phyloP scores from a whole-genome alignment of 1,140 invertebrate genomes.

The Diploscapter pachys region DNA sequence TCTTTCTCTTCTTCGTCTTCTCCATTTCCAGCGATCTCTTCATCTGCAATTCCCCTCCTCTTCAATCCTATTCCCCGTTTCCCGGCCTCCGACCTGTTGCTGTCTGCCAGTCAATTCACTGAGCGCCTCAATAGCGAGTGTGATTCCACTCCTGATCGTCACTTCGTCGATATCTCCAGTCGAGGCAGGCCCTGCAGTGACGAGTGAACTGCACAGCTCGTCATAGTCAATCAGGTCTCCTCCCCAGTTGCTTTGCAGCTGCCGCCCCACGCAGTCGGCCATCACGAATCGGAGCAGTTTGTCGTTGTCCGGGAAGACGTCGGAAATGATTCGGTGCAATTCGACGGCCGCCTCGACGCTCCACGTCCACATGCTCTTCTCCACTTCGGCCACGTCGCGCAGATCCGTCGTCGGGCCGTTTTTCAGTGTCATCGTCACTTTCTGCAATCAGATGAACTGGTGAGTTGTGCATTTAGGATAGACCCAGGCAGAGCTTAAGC shows the following conservation, averaged over 20 bases:
- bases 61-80: constrained; percentile 31
- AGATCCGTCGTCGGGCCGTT: background rate
- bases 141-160: too few species aligned
- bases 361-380: constrained; percentile 6
- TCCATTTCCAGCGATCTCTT: constrained; percentile 32
- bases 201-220: constrained; percentile 36
- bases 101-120: background rate
- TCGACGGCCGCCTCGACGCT: background rate
- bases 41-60: constrained; percentile 39
- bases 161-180: too few species aligned
- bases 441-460: background rate
- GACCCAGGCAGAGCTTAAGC: too few species aligned
- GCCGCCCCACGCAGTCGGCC: constrained; percentile 42
- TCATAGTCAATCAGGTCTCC: constrained; percentile 34
- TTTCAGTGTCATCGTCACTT: background rate
- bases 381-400: background rate
- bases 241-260: constrained; percentile 36
- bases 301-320: constrained; percentile 41
- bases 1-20: constrained; percentile 5
- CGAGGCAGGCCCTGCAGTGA: background rate
- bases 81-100: constrained; percentile 30
- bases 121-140: too few species aligned
- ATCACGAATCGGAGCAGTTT: constrained; percentile 42
- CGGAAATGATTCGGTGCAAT: constrained; percentile 41
- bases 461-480: too few species aligned